Evolutionary conservation across 1,140 invertebrate species (phyloP).

Genomic region (Acarapis woodi): DNA sequence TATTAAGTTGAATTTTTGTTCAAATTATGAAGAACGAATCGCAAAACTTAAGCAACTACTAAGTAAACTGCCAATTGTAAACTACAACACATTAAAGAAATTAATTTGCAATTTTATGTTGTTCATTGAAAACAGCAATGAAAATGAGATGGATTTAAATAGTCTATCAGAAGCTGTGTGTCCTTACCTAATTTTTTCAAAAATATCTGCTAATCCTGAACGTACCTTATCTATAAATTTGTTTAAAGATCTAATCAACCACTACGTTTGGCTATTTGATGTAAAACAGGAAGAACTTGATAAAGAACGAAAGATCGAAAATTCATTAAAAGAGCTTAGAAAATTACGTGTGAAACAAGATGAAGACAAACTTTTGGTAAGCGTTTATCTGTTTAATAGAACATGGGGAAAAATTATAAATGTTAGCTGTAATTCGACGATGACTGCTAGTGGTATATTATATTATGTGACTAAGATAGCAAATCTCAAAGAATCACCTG

Average conservation of each 20-base stretch:
- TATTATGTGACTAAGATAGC: conserved; percentile 23
- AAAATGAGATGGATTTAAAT: conserved; percentile 43
- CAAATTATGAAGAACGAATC: conserved; percentile 1
- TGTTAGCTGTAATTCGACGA: conserved; percentile 30
- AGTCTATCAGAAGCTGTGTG: conserved; percentile 59
- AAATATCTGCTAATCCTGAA: conserved; percentile 16
- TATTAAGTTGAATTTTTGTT: not conserved
- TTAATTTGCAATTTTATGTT: conserved; percentile 1
- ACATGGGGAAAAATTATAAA: conserved; percentile 10
- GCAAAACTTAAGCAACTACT: conserved; percentile 2
- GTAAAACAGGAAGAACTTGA: conserved; percentile 16
- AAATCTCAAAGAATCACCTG: conserved; percentile 22
- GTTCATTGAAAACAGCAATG: conserved; percentile 33
- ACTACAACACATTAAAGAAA: conserved; percentile 5
- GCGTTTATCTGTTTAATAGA: conserved; percentile 10
- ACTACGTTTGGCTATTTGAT: conserved; percentile 28
- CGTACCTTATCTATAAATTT: conserved; percentile 22
- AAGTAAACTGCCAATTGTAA: conserved; percentile 2
- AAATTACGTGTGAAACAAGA: conserved; percentile 6
- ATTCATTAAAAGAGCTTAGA: conserved; percentile 11
- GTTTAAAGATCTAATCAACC: conserved; percentile 31
- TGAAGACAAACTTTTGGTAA: conserved; percentile 11
- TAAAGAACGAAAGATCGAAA: conserved; percentile 12
- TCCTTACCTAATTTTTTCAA: conserved; percentile 41
- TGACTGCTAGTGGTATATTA: conserved; percentile 36